These are phyloP conservation scores for Pseudochaenichthys georgianus DNA, from an alignment of 2,797 vertebrate genomes.

Conservation along the genomic window DNA sequence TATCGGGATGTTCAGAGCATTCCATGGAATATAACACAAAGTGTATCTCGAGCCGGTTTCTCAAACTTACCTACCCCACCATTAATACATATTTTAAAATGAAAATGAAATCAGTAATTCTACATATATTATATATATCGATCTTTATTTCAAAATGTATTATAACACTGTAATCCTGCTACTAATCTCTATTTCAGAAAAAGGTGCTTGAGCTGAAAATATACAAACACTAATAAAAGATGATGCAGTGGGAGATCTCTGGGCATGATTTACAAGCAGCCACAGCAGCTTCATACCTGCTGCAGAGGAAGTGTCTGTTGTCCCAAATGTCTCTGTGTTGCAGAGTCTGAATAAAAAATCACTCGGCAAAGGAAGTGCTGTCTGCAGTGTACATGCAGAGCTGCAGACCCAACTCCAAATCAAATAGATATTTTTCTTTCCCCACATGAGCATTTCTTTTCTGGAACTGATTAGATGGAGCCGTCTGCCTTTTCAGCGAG, in stretches of 20 bases:
- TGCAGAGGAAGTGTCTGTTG: slow-evolving; percentile 63
- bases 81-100: too few relatives aligned
- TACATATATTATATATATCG: too few relatives aligned
- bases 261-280: slow-evolving; percentile 56
- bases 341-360: slow-evolving; percentile 69
- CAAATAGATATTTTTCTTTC: slow-evolving; percentile 47
- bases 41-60: too few relatives aligned
- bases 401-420: slow-evolving; percentile 61
- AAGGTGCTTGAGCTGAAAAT: slow-evolving; percentile 13
- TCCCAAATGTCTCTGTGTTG: slow-evolving; percentile 59
- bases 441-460: slow-evolving; percentile 13
- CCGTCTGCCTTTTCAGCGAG: slow-evolving; percentile 38
- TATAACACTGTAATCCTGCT: too few relatives aligned
- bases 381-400: slow-evolving; percentile 43
- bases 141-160: too few relatives aligned
- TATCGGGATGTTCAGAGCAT: too few relatives aligned
- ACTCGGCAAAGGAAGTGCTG: slow-evolving; percentile 38
- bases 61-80: too few relatives aligned
- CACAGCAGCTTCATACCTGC: slow-evolving; percentile 52
- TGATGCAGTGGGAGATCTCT: slow-evolving; percentile 31
- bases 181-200: too few relatives aligned
- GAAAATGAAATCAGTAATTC: too few relatives aligned
- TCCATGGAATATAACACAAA: too few relatives aligned
- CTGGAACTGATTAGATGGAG: slow-evolving; percentile 54
- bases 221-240: slow-evolving; percentile 31